phyloP scores from a whole-genome alignment of 2,113 vertebrate species.

The Acanthochromis polyacanthus region DNA sequence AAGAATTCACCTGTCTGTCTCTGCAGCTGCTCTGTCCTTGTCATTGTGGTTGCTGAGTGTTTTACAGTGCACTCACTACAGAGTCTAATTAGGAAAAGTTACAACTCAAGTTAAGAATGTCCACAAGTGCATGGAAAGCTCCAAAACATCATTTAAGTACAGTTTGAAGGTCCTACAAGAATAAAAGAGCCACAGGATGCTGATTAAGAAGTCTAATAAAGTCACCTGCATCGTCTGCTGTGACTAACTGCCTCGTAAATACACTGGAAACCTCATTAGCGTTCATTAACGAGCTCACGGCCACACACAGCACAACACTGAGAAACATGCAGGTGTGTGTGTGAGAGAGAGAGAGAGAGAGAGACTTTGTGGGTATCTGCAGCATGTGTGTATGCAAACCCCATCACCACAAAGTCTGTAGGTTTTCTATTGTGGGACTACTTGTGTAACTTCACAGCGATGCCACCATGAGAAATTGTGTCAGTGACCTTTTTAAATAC shows the following conservation, averaged over 20 bases:
- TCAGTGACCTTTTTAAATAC: not conserved
- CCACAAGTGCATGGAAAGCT: not conserved
- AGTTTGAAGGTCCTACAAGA: not conserved
- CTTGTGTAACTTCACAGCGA: not conserved
- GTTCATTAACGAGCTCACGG: no score
- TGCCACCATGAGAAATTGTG: not conserved
- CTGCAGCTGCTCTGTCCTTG: not conserved
- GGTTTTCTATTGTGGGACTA: slow-evolving; percentile 17
- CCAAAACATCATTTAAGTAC: not conserved
- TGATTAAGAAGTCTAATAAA: not conserved
- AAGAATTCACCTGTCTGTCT: not conserved
- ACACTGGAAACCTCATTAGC: not conserved
- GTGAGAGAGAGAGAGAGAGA: not conserved
- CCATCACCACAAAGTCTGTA: slow-evolving; percentile 18
- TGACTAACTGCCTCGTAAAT: slow-evolving; percentile 28
- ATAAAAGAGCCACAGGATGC: not conserved
- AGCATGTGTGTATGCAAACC: slow-evolving; percentile 14
- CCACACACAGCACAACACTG: not conserved
- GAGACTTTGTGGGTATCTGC: slow-evolving; percentile 18
- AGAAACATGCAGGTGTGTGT: not conserved
- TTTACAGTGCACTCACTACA: not conserved
- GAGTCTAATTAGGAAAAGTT: not conserved
- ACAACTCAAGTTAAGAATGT: no score
- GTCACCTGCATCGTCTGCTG: not conserved
- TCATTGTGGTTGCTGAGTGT: slow-evolving; percentile 6